A percentile compares a stretch with the other conserved stretches of the same genome.
Evolutionary conservation across 2,113 vertebrate genomes (phyloP).

Genomic region (Rattus norvegicus): GRCr8 NC_086028.1:81948001-81948500

Average conservation of each 20-base stretch:
- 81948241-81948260: no score
- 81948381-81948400: neutral
- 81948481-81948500: constrained; percentile 58
- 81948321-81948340: neutral
- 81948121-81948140: neutral
- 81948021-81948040: neutral
- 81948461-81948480: constrained; percentile 36
- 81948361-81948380: neutral
- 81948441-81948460: constrained; percentile 58
- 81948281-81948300: constrained; percentile 53
- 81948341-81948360: constrained; percentile 36
- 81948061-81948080: constrained; percentile 13
- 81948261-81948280: constrained; percentile 31
- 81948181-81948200: no score
- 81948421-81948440: constrained; percentile 45
- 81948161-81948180: no score
- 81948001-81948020: constrained; percentile 21
- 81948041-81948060: constrained; percentile 8
- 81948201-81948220: no score
- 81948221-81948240: no score
- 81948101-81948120: neutral
- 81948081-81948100: constrained; percentile 47
- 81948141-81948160: no score
- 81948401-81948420: constrained; percentile 36
- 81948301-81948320: constrained; percentile 47